A percentile compares a stretch with the other conserved stretches of the same genome.
Evolutionary conservation across 2,888 invertebrate genomes (phyloP).

Genomic region (Leptinotarsa rubiginosa): DNA sequence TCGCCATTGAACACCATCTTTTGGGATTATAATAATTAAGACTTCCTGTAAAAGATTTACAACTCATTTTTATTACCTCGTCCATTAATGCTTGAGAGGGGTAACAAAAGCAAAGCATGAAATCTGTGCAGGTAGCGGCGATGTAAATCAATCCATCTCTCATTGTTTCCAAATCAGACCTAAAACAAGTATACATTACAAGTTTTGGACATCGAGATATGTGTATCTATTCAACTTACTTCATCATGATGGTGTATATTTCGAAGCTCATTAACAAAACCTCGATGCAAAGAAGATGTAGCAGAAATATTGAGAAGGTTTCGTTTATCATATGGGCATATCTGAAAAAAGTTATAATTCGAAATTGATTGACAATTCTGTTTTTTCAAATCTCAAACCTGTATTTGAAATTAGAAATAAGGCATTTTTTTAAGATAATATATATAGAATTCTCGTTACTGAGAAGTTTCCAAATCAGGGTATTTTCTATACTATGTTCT

Average conservation of each 20-base stretch:
- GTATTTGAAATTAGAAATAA: not conserved
- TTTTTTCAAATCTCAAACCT: not conserved
- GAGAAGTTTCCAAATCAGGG: too few relatives aligned
- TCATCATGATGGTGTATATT: constrained; percentile 16
- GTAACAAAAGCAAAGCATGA: constrained; percentile 19
- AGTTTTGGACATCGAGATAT: too few relatives aligned
- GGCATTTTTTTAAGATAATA: too few relatives aligned
- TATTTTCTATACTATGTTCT: too few relatives aligned
- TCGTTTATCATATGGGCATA: constrained; percentile 5
- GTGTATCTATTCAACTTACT: not conserved
- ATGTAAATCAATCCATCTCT: constrained; percentile 7
- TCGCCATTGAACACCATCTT: too few relatives aligned
- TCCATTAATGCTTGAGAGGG: constrained; percentile 20
- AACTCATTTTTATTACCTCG: not conserved
- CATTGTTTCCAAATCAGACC: constrained; percentile 8
- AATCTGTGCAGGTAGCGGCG: not conserved
- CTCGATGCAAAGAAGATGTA: constrained; percentile 1
- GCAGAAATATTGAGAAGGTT: constrained; percentile 8
- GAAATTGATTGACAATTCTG: not conserved
- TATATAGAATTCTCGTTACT: too few relatives aligned
- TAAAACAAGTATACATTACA: not conserved
- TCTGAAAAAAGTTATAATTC: constrained; percentile 12
- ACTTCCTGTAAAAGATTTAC: not conserved
- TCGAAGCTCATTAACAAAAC: constrained; percentile 17
- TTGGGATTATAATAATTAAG: too few relatives aligned